Evolutionary conservation across 2,113 vertebrate species (phyloP).

Genomic region (Burhinus oedicnemus): DNA sequence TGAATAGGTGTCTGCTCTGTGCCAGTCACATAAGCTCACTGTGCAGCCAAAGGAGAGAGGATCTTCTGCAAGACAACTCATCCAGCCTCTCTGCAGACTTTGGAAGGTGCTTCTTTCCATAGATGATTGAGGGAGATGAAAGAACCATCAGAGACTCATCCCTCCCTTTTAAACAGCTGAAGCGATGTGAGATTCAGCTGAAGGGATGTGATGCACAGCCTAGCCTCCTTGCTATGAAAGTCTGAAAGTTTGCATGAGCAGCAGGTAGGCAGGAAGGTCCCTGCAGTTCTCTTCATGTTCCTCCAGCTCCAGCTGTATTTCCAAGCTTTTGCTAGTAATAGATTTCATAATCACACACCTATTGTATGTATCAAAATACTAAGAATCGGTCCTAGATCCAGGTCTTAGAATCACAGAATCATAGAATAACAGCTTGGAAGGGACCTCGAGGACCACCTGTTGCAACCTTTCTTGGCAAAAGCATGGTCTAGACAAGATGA

Average conservation of each 20-base stretch:
- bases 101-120: not conserved
- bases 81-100: not conserved
- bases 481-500: too few species aligned
- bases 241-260: not conserved
- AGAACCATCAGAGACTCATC: not conserved
- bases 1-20: not conserved
- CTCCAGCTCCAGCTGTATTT: not conserved
- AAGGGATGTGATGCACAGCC: rapidly evolving
- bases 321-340: not conserved
- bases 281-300: not conserved
- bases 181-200: not conserved
- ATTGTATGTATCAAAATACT: not conserved
- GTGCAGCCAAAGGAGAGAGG: not conserved
- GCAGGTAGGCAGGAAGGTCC: not conserved
- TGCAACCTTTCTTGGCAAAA: too few species aligned
- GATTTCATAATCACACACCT: not conserved
- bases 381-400: not conserved
- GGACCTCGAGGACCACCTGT: not conserved
- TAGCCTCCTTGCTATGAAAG: not conserved
- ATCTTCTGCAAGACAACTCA: not conserved
- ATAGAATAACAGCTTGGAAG: too few species aligned
- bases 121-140: not conserved
- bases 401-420: not conserved
- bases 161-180: not conserved
- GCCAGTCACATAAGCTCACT: not conserved